Evolutionary conservation across 1,140 invertebrate species (phyloP), one percentile per base, ranked within the genome.

Genomic region (Leptinotarsa defecta): DNA sequence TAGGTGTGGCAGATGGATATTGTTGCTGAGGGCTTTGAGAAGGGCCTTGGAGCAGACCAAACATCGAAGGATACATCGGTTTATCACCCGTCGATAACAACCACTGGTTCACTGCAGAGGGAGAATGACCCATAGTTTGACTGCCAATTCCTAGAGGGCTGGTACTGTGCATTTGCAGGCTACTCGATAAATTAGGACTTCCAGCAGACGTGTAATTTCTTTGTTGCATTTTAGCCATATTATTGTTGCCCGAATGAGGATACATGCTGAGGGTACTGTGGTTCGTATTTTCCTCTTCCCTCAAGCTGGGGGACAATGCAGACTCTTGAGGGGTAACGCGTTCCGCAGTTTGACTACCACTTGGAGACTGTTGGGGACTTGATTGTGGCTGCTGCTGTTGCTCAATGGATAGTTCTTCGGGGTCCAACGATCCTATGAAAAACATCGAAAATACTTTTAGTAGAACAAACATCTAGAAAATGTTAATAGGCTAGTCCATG

Each of bases 251-350:
- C 79, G 86, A 81, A 72, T 82, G 80, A 8, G 89, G 87, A 86
- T 90, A 91, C 88, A 91, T 91, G 83, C 88, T 91, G 69, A 91
- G 88, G 81, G 88, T 90, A 84, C 90, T 89, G 85, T 89, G 88
- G 86, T 90, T 89, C 85, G 90, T 91, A 82, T 91, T 90, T 81
- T 94, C 92, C 85, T 94, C 93, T 80, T 93, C 92, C 79, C 90
- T 73, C 89, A 89, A 72, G 90, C 89, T 74, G 87, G 88, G 84
- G 83, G 84, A 78, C 87, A 90, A 76, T 19, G 81, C 82, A 74
- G 80, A 82, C 52, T 82, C 83, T 76, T 85, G 84, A 61, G 89
- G 79, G 87, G 89, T 83, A 61, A 76, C 79, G 64, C 80, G 88
- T 86, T 83, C 84, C n/a, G 81, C 77, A 48, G 83, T 79, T 43